Evolutionary conservation across 2,888 invertebrate species (phyloP), one percentile per base, ranked within the genome.

Genomic region (Hypsopygia costalis): DNA sequence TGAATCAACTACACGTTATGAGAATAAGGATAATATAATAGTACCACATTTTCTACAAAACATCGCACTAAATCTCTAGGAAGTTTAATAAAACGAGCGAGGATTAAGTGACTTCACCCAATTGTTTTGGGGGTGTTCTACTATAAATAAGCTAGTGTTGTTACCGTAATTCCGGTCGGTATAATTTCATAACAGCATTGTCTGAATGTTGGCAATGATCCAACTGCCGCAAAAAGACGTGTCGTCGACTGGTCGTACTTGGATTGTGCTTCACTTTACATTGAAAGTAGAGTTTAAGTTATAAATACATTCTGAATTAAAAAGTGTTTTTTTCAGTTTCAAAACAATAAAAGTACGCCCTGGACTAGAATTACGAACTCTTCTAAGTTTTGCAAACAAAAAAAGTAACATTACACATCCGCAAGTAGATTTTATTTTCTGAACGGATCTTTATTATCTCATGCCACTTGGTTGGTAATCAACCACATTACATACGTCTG

Each of bases 111-210:
- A 35, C 30, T 43, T 42, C 32, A 35, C 45, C 42, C 33, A 49
- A 47, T 51, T 47, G 46, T 51, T 27, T 20, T 12, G 30, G 32
- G 31, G 40, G 33, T 47, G 45, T 45, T 34, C 27, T 25, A 36
- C 45, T 44, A 55, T 62, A 63, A 67, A 67, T 61, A 61, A 44
- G 40, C 36, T 32, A 16, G 32, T 35, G 49, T 56, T 53, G 61
- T 60, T 46, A 54, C 59, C 51, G 58, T 62, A 58, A 63, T 67
- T 55, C 45, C 44, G 46, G 45, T 41, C 46, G 49, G 55, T 60
- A 68, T 58, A 70, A 69, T 71, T 69, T 71, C 64, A 69, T 76
- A 75, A 72, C 68, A 65, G 62, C 62, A 65, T 69, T 73, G 69
- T 71, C 55, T 60, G 55, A 51, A 43, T 43, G 42, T 61, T 81